Conservation (phyloP, 2,797 vertebrate species). For the Valencia hispanica region DNA sequence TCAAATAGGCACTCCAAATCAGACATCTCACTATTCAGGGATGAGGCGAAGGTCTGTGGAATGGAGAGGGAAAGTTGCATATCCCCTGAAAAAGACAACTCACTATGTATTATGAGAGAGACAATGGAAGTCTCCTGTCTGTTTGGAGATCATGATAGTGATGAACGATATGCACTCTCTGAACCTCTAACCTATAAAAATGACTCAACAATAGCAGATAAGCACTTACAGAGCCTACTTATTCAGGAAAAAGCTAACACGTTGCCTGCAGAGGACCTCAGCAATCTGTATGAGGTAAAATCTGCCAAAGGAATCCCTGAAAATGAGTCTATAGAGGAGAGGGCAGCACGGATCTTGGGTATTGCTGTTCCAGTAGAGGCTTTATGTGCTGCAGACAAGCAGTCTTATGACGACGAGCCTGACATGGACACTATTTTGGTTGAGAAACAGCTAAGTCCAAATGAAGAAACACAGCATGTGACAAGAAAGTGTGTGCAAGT, state of each 20-base stretch:
- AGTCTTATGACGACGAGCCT: slow-evolving; percentile 32
- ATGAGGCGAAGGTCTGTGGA: slow-evolving; percentile 52
- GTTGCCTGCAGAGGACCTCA: slow-evolving; percentile 79
- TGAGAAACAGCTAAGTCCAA: slow-evolving; percentile 28
- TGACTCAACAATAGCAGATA: slow-evolving; percentile 79
- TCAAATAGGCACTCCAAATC: slow-evolving; percentile 39
- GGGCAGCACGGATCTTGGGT: slow-evolving; percentile 94
- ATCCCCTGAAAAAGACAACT: slow-evolving; percentile 47
- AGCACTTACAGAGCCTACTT: slow-evolving; percentile 80
- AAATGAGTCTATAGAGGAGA: slow-evolving; percentile 90
- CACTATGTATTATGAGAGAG: slow-evolving; percentile 31
- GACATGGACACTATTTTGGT: not conserved
- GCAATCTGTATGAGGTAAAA: slow-evolving; percentile 81
- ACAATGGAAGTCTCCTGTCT: slow-evolving; percentile 49
- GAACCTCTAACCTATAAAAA: slow-evolving; percentile 71
- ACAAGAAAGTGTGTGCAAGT: slow-evolving; percentile 66
- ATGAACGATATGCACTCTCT: slow-evolving; percentile 54
- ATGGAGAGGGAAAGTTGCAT: slow-evolving; percentile 59
- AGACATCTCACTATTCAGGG: slow-evolving; percentile 32
- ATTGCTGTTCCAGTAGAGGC: slow-evolving; percentile 92
- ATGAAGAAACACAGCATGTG: slow-evolving; percentile 61
- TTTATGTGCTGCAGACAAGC: slow-evolving; percentile 78
- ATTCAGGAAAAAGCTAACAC: slow-evolving; percentile 78
- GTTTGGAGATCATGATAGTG: slow-evolving; percentile 36
- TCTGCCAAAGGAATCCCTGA: slow-evolving; percentile 86